phyloP scores from a whole-genome alignment of 2,797 vertebrate genomes.

The Garrulus glandarius region DNA sequence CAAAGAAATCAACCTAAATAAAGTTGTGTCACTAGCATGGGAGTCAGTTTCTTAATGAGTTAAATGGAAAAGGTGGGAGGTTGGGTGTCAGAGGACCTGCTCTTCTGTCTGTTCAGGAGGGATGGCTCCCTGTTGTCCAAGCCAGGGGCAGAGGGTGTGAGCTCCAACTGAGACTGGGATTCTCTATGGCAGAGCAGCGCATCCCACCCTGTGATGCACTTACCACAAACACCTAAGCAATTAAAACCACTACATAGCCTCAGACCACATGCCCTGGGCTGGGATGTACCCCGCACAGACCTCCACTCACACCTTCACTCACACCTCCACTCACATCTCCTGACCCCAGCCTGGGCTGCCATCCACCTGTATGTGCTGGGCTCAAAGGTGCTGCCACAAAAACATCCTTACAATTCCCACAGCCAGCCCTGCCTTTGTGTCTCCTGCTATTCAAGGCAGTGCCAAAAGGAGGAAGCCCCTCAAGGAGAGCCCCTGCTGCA shows the following conservation, averaged over 20 bases:
- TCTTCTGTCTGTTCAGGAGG: not conserved
- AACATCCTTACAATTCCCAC: not conserved
- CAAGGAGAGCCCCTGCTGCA: not conserved
- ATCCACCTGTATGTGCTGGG: accelerated
- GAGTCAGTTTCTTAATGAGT: not conserved
- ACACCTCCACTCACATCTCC: not conserved
- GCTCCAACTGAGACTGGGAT: not conserved
- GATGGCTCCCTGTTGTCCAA: not conserved
- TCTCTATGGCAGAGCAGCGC: not conserved
- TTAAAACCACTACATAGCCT: not conserved
- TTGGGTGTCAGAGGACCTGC: not conserved
- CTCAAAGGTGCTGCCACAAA: not conserved
- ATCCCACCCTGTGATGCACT: not conserved
- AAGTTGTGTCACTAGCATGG: not conserved
- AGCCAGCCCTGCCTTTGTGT: not conserved
- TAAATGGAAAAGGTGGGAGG: not conserved
- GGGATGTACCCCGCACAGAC: not conserved
- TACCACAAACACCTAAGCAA: not conserved
- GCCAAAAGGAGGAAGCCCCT: not conserved
- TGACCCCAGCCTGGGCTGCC: not conserved
- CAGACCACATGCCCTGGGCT: accelerated
- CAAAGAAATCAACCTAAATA: not conserved
- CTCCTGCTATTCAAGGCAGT: not conserved
- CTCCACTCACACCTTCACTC: not conserved
- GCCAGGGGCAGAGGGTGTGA: accelerated